Conservation (phyloP, 2,888 invertebrate species). For the Macrosoma leucophasiata region DNA sequence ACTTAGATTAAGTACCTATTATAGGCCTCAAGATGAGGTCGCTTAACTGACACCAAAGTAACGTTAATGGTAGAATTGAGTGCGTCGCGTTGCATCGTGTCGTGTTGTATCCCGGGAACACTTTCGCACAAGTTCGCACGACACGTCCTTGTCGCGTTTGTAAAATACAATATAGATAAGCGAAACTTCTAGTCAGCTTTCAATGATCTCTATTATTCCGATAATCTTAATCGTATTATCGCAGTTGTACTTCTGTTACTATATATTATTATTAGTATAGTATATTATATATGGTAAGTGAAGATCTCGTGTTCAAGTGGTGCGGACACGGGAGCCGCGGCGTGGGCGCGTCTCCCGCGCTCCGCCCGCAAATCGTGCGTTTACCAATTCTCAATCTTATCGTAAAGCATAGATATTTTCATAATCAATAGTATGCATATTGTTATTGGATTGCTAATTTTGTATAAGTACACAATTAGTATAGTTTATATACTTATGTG, state of each 20-base stretch:
- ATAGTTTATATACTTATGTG: slow-evolving; percentile 78
- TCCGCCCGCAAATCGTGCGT: slow-evolving; percentile 29
- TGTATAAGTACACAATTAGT: slow-evolving; percentile 75
- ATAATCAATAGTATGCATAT: slow-evolving; percentile 71
- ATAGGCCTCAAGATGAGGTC: slow-evolving; percentile 51
- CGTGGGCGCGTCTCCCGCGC: slow-evolving; percentile 24
- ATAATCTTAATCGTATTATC: slow-evolving; percentile 55
- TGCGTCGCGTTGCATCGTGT: slow-evolving; percentile 23
- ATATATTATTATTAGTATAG: too few species aligned
- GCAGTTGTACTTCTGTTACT: slow-evolving; percentile 57
- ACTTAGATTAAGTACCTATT: slow-evolving; percentile 47
- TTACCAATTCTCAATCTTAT: slow-evolving; percentile 52
- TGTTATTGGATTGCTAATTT: slow-evolving; percentile 73
- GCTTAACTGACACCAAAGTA: slow-evolving; percentile 68
- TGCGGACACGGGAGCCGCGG: slow-evolving; percentile 18
- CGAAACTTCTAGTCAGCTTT: slow-evolving; percentile 74
- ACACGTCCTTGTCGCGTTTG: slow-evolving; percentile 25
- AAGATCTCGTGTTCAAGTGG: slow-evolving; percentile 53
- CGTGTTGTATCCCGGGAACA: slow-evolving; percentile 28
- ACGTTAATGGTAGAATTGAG: slow-evolving; percentile 37
- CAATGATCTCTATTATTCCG: slow-evolving; percentile 66
- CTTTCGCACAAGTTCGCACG: slow-evolving; percentile 41
- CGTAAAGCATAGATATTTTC: slow-evolving; percentile 67
- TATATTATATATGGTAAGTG: slow-evolving; percentile 44
- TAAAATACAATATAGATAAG: slow-evolving; percentile 63